phyloP scores from a whole-genome alignment of 2,113 vertebrate genomes.

The Oceanites oceanicus region DNA sequence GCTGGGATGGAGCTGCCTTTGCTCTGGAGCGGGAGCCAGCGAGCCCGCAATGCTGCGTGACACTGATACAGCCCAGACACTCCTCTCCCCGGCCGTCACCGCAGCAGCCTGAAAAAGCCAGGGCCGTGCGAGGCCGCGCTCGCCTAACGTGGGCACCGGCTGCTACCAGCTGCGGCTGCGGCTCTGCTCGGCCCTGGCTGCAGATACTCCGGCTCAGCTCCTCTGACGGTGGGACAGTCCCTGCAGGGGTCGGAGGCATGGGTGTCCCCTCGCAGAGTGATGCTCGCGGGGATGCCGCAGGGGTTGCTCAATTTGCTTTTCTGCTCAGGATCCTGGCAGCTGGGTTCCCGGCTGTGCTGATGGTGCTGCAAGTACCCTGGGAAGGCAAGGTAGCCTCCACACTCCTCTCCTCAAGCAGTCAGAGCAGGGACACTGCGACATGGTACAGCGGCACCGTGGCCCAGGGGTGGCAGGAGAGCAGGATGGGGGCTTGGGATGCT shows the following conservation, averaged over 20 bases:
- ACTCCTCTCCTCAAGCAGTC: neutral
- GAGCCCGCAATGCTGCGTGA: neutral
- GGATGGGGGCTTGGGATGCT: neutral
- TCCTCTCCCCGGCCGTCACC: neutral
- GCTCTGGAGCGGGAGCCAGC: neutral
- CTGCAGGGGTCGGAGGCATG: accelerated
- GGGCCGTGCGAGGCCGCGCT: neutral
- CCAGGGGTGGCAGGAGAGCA: neutral
- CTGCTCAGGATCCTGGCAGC: neutral
- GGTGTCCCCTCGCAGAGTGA: neutral
- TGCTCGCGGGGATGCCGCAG: accelerated
- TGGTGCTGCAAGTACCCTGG: neutral
- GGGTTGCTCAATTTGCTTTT: neutral
- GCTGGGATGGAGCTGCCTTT: neutral
- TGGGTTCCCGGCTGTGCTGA: accelerated
- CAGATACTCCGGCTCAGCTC: neutral
- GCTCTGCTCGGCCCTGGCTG: neutral
- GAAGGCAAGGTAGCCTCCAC: neutral
- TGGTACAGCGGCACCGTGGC: accelerated
- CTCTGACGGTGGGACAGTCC: neutral
- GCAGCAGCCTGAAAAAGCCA: neutral
- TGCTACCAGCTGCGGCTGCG: neutral
- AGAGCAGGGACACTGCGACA: accelerated
- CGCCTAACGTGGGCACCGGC: neutral
- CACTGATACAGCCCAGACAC: neutral